Evolutionary conservation across 2,888 invertebrate genomes (phyloP).

Genomic region (Congeria kusceri): DNA sequence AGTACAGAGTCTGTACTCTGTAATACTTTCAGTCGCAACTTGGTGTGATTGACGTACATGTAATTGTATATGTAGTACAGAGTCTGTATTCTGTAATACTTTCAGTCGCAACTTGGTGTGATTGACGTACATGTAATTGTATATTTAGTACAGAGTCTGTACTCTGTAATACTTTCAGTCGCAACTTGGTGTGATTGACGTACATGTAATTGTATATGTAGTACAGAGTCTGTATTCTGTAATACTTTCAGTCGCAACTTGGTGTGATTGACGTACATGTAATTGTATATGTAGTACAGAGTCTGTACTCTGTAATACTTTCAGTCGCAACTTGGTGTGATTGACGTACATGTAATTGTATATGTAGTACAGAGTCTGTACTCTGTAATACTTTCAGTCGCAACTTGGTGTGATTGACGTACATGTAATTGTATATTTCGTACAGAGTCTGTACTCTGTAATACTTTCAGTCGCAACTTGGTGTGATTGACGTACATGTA

Average conservation of each 20-base stretch:
- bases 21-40: no score
- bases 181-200: no score
- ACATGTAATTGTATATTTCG: slow-evolving; percentile 43
- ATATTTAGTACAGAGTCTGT: no score
- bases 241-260: slow-evolving; percentile 68
- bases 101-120: slow-evolving; percentile 72
- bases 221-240: background rate
- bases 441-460: no score
- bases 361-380: background rate
- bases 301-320: no score
- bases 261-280: slow-evolving; percentile 75
- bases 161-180: no score
- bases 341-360: background rate
- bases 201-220: background rate
- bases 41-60: no score
- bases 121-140: slow-evolving; percentile 72
- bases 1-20: no score
- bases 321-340: no score
- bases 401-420: slow-evolving; percentile 76
- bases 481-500: no score
- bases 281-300: slow-evolving; percentile 14
- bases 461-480: no score
- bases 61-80: background rate
- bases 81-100: slow-evolving; percentile 17
- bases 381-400: slow-evolving; percentile 65